Conservation (phyloP, 2,113 vertebrate genomes). For the Chelonoidis abingdonii region DNA sequence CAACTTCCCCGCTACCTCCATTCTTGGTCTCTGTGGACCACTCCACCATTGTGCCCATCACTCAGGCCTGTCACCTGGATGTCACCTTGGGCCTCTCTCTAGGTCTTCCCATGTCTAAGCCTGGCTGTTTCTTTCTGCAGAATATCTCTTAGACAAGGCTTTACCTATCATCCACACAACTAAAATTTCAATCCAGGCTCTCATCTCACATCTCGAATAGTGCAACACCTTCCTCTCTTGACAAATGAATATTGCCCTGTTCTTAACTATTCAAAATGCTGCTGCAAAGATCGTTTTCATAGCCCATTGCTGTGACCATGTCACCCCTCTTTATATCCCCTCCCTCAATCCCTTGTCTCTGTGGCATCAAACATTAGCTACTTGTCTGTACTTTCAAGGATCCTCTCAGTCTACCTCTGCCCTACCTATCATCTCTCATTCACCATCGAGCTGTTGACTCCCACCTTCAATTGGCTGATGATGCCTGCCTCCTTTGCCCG, state of each 20-base stretch:
- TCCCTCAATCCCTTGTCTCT: not conserved
- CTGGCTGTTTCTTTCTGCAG: not conserved
- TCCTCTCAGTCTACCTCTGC: not conserved
- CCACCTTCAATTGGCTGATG: not conserved
- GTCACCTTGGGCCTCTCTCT: not conserved
- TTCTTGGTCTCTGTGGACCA: not conserved
- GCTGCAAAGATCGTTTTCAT: not conserved
- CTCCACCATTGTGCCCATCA: not conserved
- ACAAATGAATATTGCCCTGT: not conserved
- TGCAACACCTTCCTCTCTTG: not conserved
- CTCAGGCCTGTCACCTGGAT: no score
- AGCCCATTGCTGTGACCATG: not conserved
- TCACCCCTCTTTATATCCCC: not conserved
- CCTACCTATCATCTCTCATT: not conserved
- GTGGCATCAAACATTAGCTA: not conserved
- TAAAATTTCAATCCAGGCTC: not conserved
- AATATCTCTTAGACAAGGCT: not conserved
- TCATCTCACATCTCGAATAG: not conserved
- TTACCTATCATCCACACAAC: not conserved
- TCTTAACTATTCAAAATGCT: not conserved
- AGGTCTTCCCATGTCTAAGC: not conserved
- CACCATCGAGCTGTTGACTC: not conserved
- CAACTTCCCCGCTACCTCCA: not conserved
- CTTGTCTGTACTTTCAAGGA: not conserved
- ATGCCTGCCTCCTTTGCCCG: not conserved